Conservation (phyloP, 2,797 vertebrate species). For the Myripristis murdjan region DNA sequence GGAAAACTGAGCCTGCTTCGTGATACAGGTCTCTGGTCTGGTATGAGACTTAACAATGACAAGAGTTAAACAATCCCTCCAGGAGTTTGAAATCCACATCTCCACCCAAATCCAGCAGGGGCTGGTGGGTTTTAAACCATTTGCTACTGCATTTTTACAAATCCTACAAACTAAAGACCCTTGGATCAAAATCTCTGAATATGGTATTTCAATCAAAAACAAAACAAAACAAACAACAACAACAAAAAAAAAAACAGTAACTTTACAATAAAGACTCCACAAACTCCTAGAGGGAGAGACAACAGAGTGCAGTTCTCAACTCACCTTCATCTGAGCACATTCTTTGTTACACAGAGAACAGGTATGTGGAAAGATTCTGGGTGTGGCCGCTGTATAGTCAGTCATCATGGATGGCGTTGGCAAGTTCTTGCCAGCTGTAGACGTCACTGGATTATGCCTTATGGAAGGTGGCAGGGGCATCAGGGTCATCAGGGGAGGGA, state of each 20-base stretch:
- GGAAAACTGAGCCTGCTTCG: no score
- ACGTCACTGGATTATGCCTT: not conserved
- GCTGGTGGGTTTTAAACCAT: no score
- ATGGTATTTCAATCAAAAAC: no score
- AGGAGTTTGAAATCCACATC: not conserved
- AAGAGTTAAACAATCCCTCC: not conserved
- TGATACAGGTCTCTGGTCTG: no score
- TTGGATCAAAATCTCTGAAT: no score
- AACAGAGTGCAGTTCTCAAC: constrained; percentile 77
- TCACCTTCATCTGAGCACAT: constrained; percentile 95
- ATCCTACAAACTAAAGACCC: no score
- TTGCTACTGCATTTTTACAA: no score
- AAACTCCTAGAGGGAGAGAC: not conserved
- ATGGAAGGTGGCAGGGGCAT: no score
- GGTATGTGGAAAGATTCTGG: constrained; percentile 95
- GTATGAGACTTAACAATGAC: not conserved
- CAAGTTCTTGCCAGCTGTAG: constrained; percentile 69
- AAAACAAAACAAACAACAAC: no score
- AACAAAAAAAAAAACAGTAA: no score
- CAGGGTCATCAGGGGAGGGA: no score
- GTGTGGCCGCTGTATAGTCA: constrained; percentile 93
- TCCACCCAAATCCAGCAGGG: no score
- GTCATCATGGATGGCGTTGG: constrained; percentile 93
- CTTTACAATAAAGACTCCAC: not conserved
- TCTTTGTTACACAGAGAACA: constrained; percentile 97